Evolutionary conservation across 2,888 invertebrate species (phyloP).

Genomic region (Horisme vitalbata): DNA sequence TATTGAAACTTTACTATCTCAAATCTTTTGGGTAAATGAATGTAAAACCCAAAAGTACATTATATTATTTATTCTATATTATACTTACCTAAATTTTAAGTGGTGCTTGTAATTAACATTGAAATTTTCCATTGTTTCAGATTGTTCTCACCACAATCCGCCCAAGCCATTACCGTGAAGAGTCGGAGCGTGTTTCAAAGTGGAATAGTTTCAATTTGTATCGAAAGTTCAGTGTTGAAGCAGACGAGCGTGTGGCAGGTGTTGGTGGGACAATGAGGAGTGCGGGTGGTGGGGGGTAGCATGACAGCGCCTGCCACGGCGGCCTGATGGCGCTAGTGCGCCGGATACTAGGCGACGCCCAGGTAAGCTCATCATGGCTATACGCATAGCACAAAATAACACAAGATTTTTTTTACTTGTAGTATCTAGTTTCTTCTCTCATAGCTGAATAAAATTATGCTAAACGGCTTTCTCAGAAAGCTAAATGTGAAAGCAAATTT

Average conservation of each 20-base stretch:
- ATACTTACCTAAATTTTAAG: background rate
- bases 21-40: too few species aligned
- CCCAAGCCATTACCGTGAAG: constrained; percentile 36
- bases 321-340: constrained; percentile 94
- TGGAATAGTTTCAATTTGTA: constrained; percentile 58
- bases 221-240: constrained; percentile 49
- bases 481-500: too few species aligned
- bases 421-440: too few species aligned
- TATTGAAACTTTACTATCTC: too few species aligned
- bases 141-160: constrained; percentile 41
- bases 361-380: constrained; percentile 77
- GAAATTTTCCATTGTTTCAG: constrained; percentile 59
- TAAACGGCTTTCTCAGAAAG: too few species aligned
- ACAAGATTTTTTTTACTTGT: too few species aligned
- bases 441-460: too few species aligned
- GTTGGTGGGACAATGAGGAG: constrained; percentile 55
- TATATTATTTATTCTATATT: too few species aligned
- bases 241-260: constrained; percentile 50
- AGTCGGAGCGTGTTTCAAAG: constrained; percentile 47
- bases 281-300: constrained; percentile 73
- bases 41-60: too few species aligned
- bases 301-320: constrained; percentile 83
- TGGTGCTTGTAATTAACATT: constrained; percentile 5
- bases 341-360: constrained; percentile 93
- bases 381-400: too few species aligned